These are phyloP conservation scores for Tadarida brasiliensis DNA, from an alignment of 2,797 vertebrate species.

Conservation along the genomic window DNA sequence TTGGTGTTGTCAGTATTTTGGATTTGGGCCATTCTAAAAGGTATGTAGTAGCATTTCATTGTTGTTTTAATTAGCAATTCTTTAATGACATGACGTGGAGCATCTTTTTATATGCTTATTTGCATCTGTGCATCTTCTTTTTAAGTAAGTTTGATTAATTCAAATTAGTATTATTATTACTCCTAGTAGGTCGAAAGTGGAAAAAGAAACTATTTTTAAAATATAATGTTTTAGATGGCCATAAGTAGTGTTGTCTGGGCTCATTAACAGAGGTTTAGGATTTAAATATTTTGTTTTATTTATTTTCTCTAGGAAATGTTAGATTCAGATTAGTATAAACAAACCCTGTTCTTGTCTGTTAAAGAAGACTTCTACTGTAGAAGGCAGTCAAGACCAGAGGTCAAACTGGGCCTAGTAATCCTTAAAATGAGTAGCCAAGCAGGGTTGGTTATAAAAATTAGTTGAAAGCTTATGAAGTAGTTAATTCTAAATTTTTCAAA, in stretches of 20 bases:
- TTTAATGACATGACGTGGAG: background rate
- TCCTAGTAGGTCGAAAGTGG: background rate
- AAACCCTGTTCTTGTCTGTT: background rate
- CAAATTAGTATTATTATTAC: background rate
- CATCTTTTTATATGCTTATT: background rate
- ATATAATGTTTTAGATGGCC: background rate
- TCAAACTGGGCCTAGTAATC: background rate
- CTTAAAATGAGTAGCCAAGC: background rate
- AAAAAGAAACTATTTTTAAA: conserved; percentile 11
- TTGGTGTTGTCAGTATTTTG: background rate
- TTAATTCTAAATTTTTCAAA: background rate
- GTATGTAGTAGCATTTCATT: background rate
- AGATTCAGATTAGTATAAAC: background rate
- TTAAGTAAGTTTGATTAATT: background rate
- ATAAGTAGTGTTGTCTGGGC: background rate
- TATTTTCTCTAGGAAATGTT: background rate
- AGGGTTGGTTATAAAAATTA: background rate
- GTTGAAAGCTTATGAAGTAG: background rate
- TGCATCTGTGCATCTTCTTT: background rate
- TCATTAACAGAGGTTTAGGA: background rate
- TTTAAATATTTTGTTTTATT: background rate
- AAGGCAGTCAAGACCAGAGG: background rate
- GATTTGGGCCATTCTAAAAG: background rate
- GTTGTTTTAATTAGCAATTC: background rate
- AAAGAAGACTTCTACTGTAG: background rate